phyloP scores from a whole-genome alignment of 2,113 vertebrate species.

The Pipra filicauda region DNA sequence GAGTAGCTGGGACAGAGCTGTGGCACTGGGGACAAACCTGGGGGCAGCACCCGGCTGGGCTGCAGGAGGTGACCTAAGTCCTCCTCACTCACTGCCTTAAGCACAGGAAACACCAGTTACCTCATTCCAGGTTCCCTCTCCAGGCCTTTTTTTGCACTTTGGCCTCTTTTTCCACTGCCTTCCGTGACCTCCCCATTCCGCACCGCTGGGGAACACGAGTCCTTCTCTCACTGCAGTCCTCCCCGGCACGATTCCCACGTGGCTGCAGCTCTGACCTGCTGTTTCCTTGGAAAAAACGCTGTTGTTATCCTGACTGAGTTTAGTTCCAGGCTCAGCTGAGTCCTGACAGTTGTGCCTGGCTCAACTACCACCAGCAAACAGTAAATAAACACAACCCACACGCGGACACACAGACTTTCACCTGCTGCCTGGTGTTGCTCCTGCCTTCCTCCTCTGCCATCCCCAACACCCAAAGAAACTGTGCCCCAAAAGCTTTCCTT shows the following conservation, averaged over 20 bases:
- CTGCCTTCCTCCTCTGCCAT: not conserved
- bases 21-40: not conserved
- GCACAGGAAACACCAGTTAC: not conserved
- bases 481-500: accelerated
- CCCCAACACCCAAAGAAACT: not conserved
- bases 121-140: not conserved
- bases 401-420: accelerated
- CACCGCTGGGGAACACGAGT: accelerated
- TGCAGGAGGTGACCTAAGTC: not conserved
- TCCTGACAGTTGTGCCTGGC: not conserved
- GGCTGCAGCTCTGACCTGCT: not conserved
- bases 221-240: not conserved
- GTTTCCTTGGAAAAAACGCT: not conserved
- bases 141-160: not conserved
- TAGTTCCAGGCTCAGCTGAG: accelerated
- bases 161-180: not conserved
- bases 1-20: not conserved
- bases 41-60: not conserved
- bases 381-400: not conserved
- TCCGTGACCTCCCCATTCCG: not conserved
- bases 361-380: accelerated
- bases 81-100: not conserved
- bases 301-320: accelerated
- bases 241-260: accelerated
- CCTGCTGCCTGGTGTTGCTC: not conserved